Base-by-base conservation (phyloP, 2,888 invertebrate species). In the Carpatolechia fugitivella region DNA sequence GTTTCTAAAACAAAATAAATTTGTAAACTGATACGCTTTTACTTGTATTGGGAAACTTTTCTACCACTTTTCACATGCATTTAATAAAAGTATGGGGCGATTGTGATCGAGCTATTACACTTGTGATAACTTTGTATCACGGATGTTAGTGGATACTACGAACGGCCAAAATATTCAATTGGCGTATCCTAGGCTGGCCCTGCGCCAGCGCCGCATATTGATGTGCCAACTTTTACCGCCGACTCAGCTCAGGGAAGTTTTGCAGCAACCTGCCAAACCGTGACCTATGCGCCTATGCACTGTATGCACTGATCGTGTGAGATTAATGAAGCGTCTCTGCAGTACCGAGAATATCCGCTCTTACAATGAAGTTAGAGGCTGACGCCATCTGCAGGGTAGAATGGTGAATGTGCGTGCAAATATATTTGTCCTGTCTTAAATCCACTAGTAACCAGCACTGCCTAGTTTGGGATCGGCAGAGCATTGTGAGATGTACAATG, bases 111-210 rank as follows among this genome's bases (percentile, higher is more conserved):
- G 66, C 76, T 74, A 80, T 82, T 82, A 77, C 76, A 78, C 74
- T 76, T 73, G 74, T 79, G 75, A 70, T 71, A 76, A 80, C 72
- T 80, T 73, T 80, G 81, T 82, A 81, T 80, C 78, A 70, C 11
- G 11, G 33, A 20, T 44, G 29, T 44, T 5, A 24, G 29, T 10
- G 44, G 44, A 44, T 29, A n/a, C 29, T 13, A 16, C 1, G 29
- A 68, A 71, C 64, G 73, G 77, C 74, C 79, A 79, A 81, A 85
- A 85, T 82, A 86, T 86, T 88, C 86, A 87, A 87, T 87, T 85
- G 85, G 80, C 78, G 82, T 84, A 83, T 84, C 82, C 76, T 75
- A 76, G 69, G 70, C 80, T 88, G 87, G 87, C 83, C 68, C 60
- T 61, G 64, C 64, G 85, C 87, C 86, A 86, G 76, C 72, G 75